These are phyloP conservation scores for Tetanocera ferruginea DNA, from an alignment of 2,888 invertebrate species.

Conservation along the genomic window DNA sequence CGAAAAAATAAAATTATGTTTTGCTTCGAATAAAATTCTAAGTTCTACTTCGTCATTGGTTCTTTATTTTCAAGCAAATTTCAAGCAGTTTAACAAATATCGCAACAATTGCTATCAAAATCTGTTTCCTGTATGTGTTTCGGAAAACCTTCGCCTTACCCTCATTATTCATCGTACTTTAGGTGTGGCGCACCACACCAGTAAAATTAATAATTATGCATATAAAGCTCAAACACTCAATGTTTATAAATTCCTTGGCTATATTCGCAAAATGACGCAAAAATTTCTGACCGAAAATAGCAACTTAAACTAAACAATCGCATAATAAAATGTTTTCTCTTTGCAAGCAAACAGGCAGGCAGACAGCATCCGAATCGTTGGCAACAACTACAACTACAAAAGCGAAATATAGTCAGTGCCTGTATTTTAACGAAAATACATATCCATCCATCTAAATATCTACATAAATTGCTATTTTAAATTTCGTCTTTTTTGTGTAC, in stretches of 20 bases:
- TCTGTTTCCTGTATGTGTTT: not conserved
- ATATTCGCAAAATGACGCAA: constrained; percentile 16
- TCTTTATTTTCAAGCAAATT: too few relatives aligned
- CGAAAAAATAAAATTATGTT: too few relatives aligned
- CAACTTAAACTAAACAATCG: constrained; percentile 5
- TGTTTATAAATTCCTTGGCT: not conserved
- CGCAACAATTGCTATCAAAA: too few relatives aligned
- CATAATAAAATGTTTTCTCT: not conserved
- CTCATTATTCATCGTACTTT: not conserved
- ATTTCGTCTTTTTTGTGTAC: constrained; percentile 6
- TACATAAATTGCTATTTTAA: constrained; percentile 21
- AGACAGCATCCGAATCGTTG: not conserved
- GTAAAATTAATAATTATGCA: not conserved
- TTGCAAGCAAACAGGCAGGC: too few relatives aligned
- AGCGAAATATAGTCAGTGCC: not conserved
- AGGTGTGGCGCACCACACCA: not conserved
- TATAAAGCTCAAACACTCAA: not conserved
- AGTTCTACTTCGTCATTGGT: too few relatives aligned
- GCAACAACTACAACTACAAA: not conserved
- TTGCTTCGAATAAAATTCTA: too few relatives aligned
- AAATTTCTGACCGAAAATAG: not conserved
- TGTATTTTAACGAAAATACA: not conserved
- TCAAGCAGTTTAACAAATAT: too few relatives aligned
- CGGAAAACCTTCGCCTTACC: not conserved
- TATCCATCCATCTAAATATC: not conserved